Conservation (phyloP, 2,888 invertebrate species). For the Sinotaia quadrata region DNA sequence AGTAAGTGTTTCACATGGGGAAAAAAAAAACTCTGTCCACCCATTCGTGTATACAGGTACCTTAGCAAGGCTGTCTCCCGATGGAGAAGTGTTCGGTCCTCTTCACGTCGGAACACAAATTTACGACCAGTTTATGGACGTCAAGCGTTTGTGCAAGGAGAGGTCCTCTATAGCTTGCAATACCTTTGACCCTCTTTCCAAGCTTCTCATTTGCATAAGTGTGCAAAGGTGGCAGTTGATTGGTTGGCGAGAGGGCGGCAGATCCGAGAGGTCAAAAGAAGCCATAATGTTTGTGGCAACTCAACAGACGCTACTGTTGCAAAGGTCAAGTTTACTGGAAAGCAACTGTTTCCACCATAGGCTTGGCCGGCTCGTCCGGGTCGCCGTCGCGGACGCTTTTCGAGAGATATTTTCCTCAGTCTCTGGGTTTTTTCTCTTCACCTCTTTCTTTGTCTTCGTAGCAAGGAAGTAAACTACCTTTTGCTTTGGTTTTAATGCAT, state of each 20-base stretch:
- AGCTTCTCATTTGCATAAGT: conserved; percentile 29
- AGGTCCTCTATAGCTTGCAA: not conserved
- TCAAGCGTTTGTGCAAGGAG: not conserved
- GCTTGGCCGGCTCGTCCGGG: no score
- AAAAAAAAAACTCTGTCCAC: no score
- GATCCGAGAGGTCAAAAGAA: not conserved
- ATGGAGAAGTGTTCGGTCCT: conserved; percentile 1
- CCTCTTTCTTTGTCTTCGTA: no score
- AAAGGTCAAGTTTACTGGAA: conserved; percentile 2
- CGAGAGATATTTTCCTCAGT: no score
- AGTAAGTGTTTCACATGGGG: no score
- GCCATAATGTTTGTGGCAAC: not conserved
- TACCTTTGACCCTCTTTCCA: conserved; percentile 27
- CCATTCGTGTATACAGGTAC: conserved; percentile 15
- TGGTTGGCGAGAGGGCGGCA: conserved; percentile 20
- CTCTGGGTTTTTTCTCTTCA: no score
- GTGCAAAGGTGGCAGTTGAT: conserved; percentile 30
- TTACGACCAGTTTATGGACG: conserved; percentile 20
- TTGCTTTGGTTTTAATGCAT: no score
- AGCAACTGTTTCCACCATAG: not conserved
- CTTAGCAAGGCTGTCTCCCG: not conserved
- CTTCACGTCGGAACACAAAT: conserved; percentile 22
- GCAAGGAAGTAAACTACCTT: no score
- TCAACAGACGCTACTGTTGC: not conserved
- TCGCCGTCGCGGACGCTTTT: no score